A percentile compares a stretch with the other conserved stretches of the same genome.
phyloP scores from a whole-genome alignment of 2,888 invertebrate genomes.

The Ferrisia virgata region DNA sequence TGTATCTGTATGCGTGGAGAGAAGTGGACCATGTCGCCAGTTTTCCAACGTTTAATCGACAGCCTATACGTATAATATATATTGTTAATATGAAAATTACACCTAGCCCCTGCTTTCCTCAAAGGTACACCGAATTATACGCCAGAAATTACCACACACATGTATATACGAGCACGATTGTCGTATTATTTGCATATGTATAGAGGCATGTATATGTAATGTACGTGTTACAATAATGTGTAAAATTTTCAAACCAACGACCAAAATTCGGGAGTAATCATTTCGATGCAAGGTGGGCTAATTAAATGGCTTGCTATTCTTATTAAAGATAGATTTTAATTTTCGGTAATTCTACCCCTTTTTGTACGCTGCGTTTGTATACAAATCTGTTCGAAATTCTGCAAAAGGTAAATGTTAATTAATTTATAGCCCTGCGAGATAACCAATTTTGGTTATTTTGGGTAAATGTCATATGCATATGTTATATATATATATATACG shows the following conservation, averaged over 20 bases:
- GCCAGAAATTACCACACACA: not conserved
- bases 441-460: not conserved
- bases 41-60: not conserved
- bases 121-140: not conserved
- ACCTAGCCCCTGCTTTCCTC: not conserved
- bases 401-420: not conserved
- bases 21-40: not conserved
- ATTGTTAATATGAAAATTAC: not conserved
- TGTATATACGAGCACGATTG: too few species aligned
- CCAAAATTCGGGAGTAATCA: too few species aligned
- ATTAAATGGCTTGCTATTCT: not conserved
- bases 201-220: too few species aligned
- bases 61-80: too few species aligned
- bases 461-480: not conserved
- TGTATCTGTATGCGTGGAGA: too few species aligned
- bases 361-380: not conserved
- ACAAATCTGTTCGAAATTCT: not conserved
- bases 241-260: not conserved
- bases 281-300: not conserved
- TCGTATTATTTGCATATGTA: too few species aligned
- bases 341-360: not conserved
- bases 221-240: too few species aligned
- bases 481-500: too few species aligned
- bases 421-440: not conserved
- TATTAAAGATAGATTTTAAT: not conserved